Base-by-base conservation (phyloP, 2,113 vertebrate species). In the Chlorodrepanis virens region DNA sequence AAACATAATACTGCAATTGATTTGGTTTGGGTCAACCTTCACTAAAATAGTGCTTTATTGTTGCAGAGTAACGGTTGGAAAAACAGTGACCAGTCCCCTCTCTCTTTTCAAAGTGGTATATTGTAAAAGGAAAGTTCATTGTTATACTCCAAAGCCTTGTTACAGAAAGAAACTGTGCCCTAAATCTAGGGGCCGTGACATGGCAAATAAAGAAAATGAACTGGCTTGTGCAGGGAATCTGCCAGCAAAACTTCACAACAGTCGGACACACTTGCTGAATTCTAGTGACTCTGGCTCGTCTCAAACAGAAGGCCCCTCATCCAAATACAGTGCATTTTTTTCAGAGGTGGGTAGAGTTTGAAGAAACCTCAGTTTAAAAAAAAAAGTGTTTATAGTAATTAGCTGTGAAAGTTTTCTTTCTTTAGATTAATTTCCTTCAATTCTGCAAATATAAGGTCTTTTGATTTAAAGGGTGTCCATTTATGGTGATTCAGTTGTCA, bases 201-300 rank as follows among this genome's bases (percentile, higher is more conserved):
- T 98, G 97, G 98, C 98, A 97, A 99, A 99, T 98, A 99, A 99
- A 94, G 98, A 99, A 97, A 99, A 99, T 87, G 98, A 99, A 98
- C 97, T 99, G 97, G 98, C 99, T 88, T 99, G 98, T 97, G 98
- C 98, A 79, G 97, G 98, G 72, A 99, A 99, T 89, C 96, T 99
- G 96, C 97, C 98, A 87, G 98, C 98, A 90, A 98, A 98, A 92
- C 97, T 98, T 78, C 97, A 89, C 27, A 98, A 98, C 54, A 96
- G 96, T 70, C 98, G 96, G 92, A 98, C 98, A 54, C 98, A 97
- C 50, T 96, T 98, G 80, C 63, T 99, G 97, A 99, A 98, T 97
- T 97, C 98, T 72, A 96, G 97, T 90, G 99, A 99, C 84, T 96
- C 98, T 95, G 87, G 96, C 68, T 97, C 98, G 95, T 98, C 98